Percentiles rank a stretch among this genome's conserved stretches.
phyloP scores from a whole-genome alignment of 2,888 invertebrate species.

The Leucophenga montana region DNA sequence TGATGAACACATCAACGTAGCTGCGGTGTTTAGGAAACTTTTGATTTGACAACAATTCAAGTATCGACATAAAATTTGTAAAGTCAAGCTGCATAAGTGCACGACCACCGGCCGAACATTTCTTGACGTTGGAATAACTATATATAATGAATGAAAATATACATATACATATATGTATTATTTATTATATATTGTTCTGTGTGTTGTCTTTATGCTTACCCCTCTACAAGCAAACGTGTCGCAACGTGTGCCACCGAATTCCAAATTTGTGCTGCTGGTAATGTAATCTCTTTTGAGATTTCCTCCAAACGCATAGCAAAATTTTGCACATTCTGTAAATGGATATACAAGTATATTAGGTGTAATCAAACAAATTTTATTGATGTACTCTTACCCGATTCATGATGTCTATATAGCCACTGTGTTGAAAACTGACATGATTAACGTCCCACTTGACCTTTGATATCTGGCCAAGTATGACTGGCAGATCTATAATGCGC shows the following conservation, averaged over 20 bases:
- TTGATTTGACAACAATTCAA: slow-evolving; percentile 88
- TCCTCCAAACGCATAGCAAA: slow-evolving; percentile 86
- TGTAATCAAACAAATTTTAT: not conserved
- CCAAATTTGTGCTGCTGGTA: slow-evolving; percentile 87
- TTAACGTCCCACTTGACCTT: slow-evolving; percentile 96
- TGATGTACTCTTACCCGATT: slow-evolving; percentile 75
- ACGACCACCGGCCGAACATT: slow-evolving; percentile 96
- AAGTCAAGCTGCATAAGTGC: slow-evolving; percentile 99
- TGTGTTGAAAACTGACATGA: slow-evolving; percentile 95
- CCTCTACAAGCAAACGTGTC: slow-evolving; percentile 92
- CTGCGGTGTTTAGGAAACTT: slow-evolving; percentile 90
- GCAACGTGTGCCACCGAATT: slow-evolving; percentile 89
- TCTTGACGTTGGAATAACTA: slow-evolving; percentile 89
- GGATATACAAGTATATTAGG: not conserved
- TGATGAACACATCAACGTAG: slow-evolving; percentile 95
- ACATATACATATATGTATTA: not conserved
- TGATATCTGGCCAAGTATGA: slow-evolving; percentile 88
- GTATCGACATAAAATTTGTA: slow-evolving; percentile 91
- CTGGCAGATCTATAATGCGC: slow-evolving; percentile 84
- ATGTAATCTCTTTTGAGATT: slow-evolving; percentile 80
- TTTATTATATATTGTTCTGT: not conserved
- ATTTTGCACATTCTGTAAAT: slow-evolving; percentile 75
- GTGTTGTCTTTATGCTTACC: slow-evolving; percentile 74
- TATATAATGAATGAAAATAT: no score
- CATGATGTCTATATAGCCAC: slow-evolving; percentile 87